Conservation (phyloP, 64 coral and sea anemone genomes). For the Platygyra sinensis region DNA sequence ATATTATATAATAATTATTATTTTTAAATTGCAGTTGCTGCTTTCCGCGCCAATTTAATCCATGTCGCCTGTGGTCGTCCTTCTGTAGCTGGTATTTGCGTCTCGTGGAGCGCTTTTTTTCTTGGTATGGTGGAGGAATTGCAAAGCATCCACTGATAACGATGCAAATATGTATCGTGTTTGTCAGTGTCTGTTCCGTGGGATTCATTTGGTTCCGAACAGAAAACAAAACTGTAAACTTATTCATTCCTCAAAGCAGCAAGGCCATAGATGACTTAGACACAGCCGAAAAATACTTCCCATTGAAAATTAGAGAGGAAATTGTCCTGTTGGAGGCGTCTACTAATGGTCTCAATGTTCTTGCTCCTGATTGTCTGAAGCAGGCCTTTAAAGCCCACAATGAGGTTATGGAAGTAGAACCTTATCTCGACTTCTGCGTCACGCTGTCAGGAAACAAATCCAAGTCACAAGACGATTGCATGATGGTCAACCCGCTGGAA, state of each 20-base stretch:
- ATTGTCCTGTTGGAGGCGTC: conserved; percentile 57
- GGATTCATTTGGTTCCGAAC: conserved; percentile 66
- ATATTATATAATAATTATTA: not conserved
- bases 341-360: conserved; percentile 22
- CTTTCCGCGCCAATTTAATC: not conserved
- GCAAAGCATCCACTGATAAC: conserved; percentile 49
- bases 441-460: conserved; percentile 22
- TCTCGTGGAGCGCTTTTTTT: conserved; percentile 54
- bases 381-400: conserved; percentile 57
- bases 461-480: conserved; percentile 32
- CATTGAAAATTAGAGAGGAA: conserved; percentile 25
- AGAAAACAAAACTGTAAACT: conserved; percentile 76
- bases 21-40: not conserved
- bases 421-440: conserved; percentile 59
- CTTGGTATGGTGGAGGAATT: conserved; percentile 43
- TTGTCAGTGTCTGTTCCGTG: conserved; percentile 49
- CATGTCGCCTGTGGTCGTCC: conserved; percentile 7
- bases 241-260: conserved; percentile 86
- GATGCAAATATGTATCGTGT: conserved; percentile 32
- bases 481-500: conserved; percentile 70
- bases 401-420: conserved; percentile 13
- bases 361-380: conserved; percentile 49
- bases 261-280: conserved; percentile 77
- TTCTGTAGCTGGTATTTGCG: conserved; percentile 31
- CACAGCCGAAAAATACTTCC: conserved; percentile 63